Conservation (phyloP, 2,797 vertebrate genomes). For the Tarsius wallacei region DNA sequence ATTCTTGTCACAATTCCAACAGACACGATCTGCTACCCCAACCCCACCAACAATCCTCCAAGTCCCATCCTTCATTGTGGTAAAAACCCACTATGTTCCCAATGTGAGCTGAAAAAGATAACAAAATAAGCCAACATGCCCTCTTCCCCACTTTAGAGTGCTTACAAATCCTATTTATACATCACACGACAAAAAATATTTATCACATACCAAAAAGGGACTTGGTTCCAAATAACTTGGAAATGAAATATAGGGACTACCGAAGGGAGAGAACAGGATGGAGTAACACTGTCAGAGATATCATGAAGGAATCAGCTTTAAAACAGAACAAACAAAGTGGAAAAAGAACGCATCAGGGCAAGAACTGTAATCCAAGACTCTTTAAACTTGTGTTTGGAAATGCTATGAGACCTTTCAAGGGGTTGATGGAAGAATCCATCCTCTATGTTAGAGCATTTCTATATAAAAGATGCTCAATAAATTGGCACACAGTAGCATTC, state of each 20-base stretch:
- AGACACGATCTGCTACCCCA: background rate
- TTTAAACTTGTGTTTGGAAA: background rate
- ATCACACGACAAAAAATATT: background rate
- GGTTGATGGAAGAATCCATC: background rate
- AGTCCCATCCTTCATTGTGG: background rate
- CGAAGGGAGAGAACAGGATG: background rate
- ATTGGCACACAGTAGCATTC: background rate
- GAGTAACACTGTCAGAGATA: background rate
- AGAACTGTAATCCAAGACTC: background rate
- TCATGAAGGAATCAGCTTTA: background rate
- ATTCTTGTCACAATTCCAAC: background rate
- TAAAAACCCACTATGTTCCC: background rate
- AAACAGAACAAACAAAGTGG: background rate
- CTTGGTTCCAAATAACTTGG: slow-evolving; percentile 30
- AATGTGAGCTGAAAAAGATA: background rate
- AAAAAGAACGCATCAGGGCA: background rate
- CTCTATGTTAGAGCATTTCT: background rate
- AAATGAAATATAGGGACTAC: background rate
- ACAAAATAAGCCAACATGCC: background rate
- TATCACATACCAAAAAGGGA: background rate
- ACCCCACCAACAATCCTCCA: too few relatives aligned
- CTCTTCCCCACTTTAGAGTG: background rate
- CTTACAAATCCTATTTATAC: background rate
- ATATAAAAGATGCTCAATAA: background rate
- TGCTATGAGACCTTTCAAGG: background rate